phyloP scores from a whole-genome alignment of 2,113 vertebrate species.

The Tapirus terrestris region DNA sequence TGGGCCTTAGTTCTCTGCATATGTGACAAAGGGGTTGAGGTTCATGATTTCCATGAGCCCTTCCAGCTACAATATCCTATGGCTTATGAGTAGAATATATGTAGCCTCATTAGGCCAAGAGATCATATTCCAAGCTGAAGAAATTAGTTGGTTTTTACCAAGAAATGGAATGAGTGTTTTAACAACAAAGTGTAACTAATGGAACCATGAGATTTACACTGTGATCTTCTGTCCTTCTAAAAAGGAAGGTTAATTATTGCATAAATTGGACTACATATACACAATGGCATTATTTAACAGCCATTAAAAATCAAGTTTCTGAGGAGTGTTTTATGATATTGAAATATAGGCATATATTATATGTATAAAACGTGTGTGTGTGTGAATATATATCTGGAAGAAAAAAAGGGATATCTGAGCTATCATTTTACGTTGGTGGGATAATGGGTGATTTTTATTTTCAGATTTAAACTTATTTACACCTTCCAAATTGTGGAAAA shows the following conservation, averaged over 20 bases:
- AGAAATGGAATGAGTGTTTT: conserved; percentile 62
- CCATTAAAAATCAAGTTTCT: conserved; percentile 57
- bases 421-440: not conserved
- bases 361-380: not conserved
- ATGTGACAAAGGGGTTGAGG: not conserved
- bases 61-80: not conserved
- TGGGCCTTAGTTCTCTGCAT: not conserved
- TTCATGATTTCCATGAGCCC: not conserved
- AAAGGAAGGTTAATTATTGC: conserved; percentile 65
- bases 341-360: not conserved
- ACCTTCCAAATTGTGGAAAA: conserved; percentile 28
- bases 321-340: conserved; percentile 24
- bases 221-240: conserved; percentile 54
- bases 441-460: conserved; percentile 35
- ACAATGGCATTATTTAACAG: conserved; percentile 61
- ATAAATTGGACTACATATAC: conserved; percentile 29
- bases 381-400: not conserved
- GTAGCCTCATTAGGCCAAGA: conserved; percentile 24
- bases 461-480: conserved; percentile 48
- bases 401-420: not conserved
- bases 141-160: conserved; percentile 5
- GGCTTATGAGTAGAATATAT: conserved; percentile 21
- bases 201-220: conserved; percentile 53
- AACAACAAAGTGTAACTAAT: conserved; percentile 56
- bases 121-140: conserved; percentile 50